Evolutionary conservation across 2,888 invertebrate genomes (phyloP).

Genomic region (Lithodes maja): DNA sequence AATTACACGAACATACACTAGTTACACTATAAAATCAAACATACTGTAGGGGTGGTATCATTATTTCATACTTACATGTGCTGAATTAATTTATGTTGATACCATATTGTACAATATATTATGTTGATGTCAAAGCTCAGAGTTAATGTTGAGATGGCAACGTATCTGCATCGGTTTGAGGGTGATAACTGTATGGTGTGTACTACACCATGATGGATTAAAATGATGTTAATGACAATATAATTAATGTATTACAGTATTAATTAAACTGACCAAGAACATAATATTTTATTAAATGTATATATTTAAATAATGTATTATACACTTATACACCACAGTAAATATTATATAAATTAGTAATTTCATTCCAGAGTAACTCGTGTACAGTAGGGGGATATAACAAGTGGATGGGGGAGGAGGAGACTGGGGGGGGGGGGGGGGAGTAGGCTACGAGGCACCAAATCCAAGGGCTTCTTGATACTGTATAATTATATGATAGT

Average conservation of each 20-base stretch:
- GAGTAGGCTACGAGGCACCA: too few relatives aligned
- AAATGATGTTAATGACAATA: neutral
- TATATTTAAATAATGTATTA: too few relatives aligned
- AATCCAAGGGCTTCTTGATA: too few relatives aligned
- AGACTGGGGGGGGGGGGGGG: neutral
- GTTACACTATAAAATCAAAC: too few relatives aligned
- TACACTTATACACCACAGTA: neutral
- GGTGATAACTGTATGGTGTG: conserved; percentile 4
- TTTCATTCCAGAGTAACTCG: neutral
- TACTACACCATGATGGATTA: conserved; percentile 12
- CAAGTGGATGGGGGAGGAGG: conserved; percentile 12
- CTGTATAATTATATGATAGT: too few relatives aligned
- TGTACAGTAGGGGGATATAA: neutral
- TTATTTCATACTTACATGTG: too few relatives aligned
- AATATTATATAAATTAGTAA: neutral
- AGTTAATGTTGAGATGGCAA: conserved; percentile 1
- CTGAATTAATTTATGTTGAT: too few relatives aligned
- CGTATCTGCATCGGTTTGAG: conserved; percentile 2
- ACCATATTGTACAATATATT: neutral
- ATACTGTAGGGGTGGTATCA: too few relatives aligned
- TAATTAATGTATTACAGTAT: conserved; percentile 20
- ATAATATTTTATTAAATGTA: neutral
- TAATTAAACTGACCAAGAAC: neutral
- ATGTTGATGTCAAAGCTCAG: conserved; percentile 7
- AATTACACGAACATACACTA: too few relatives aligned